These are phyloP conservation scores for Smittia aterrima DNA, from an alignment of 2,888 invertebrate genomes.

Conservation along the genomic window DNA sequence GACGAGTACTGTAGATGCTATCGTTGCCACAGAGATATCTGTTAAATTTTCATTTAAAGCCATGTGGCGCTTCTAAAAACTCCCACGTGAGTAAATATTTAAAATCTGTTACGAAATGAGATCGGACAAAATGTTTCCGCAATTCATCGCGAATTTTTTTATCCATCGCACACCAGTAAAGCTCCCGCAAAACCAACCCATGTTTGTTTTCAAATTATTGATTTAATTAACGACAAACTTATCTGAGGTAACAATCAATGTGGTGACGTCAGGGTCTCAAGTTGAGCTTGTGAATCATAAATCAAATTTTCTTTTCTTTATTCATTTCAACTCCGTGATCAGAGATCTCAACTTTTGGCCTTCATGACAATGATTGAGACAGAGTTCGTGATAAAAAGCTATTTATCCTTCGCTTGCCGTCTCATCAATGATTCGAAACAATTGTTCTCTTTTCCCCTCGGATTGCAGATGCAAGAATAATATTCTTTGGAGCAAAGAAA, in stretches of 20 bases:
- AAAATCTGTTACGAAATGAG: constrained; percentile 3
- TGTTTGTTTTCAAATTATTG: not conserved
- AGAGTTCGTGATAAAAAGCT: not conserved
- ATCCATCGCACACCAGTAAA: not conserved
- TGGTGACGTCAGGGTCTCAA: not conserved
- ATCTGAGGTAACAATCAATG: not conserved
- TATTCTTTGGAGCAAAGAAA: too few relatives aligned
- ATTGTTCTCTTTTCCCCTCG: too few relatives aligned
- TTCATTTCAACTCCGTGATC: not conserved
- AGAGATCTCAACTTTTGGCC: not conserved
- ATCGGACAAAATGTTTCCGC: constrained; percentile 8
- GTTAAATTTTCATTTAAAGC: not conserved
- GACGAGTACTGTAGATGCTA: not conserved
- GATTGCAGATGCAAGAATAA: too few relatives aligned
- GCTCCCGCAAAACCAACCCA: not conserved
- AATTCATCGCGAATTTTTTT: not conserved
- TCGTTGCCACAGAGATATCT: not conserved
- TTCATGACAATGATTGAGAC: not conserved
- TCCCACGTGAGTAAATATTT: not conserved
- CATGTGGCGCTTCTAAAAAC: not conserved
- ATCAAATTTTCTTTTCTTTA: not conserved
- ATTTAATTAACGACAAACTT: constrained; percentile 14
- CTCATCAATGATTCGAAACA: not conserved
- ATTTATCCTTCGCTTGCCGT: not conserved
- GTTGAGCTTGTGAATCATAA: constrained; percentile 1